These are phyloP conservation scores for Synodontis membranacea DNA, from an alignment of 2,113 vertebrate genomes.

Conservation along the genomic window DNA sequence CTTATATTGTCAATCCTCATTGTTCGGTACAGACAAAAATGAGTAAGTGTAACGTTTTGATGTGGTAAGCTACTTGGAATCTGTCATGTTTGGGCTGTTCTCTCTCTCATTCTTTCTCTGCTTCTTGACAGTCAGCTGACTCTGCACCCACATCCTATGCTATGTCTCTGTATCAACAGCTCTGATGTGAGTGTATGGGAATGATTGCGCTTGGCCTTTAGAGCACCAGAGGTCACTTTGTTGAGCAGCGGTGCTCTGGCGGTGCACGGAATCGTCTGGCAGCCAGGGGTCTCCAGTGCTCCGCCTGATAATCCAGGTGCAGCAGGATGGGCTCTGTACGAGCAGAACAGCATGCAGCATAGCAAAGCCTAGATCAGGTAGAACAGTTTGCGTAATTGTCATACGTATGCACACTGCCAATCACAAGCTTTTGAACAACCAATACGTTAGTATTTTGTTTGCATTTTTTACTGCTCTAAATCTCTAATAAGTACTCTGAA, in stretches of 20 bases:
- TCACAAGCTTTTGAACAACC: not conserved
- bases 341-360: not conserved
- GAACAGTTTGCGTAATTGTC: too few relatives aligned
- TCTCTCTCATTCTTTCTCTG: not conserved
- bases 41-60: not conserved
- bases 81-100: not conserved
- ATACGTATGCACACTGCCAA: not conserved
- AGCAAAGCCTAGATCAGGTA: not conserved
- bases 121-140: not conserved
- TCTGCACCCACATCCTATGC: not conserved
- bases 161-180: not conserved
- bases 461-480: not conserved
- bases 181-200: slow-evolving; percentile 9
- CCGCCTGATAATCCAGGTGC: slow-evolving; percentile 25
- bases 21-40: not conserved
- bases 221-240: not conserved
- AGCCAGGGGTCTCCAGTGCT: slow-evolving; percentile 48
- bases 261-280: slow-evolving; percentile 19
- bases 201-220: not conserved
- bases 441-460: not conserved
- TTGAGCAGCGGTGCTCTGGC: not conserved
- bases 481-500: not conserved
- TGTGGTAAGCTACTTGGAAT: not conserved
- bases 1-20: not conserved
- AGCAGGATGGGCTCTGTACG: not conserved